Conservation (phyloP, 2,888 invertebrate species). For the Lordiphosa andalusiaca region DNA sequence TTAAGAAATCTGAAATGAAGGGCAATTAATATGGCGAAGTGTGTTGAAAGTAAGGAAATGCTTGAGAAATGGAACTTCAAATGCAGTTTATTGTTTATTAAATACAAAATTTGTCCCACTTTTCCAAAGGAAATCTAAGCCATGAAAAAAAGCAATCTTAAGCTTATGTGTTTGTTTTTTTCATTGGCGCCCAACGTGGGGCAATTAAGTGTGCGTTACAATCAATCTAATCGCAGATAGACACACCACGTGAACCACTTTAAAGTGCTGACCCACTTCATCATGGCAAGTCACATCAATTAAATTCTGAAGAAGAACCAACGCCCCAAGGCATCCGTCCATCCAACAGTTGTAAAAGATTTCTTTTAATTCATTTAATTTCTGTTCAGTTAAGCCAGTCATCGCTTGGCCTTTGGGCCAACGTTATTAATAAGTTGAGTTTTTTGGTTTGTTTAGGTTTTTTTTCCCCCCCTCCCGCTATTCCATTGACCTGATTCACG, state of each 20-base stretch:
- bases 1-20: conserved; percentile 18
- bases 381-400: conserved; percentile 32
- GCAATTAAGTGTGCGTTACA: conserved; percentile 11
- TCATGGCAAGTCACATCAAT: conserved; percentile 10
- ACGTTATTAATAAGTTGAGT: conserved; percentile 35
- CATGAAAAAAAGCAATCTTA: not conserved
- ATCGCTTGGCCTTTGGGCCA: conserved; percentile 43
- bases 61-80: too few species aligned
- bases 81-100: too few species aligned
- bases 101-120: too few species aligned
- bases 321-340: conserved; percentile 7
- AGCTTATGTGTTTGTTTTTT: conserved; percentile 3
- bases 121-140: conserved; percentile 1
- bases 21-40: conserved; percentile 18
- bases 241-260: not conserved
- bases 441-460: not conserved
- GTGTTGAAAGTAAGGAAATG: conserved; percentile 28
- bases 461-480: not conserved
- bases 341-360: conserved; percentile 14
- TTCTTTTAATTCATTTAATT: conserved; percentile 53
- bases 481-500: conserved; percentile 48
- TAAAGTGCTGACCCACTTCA: conserved; percentile 16
- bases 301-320: conserved; percentile 3
- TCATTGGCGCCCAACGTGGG: conserved; percentile 19
- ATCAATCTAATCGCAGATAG: conserved; percentile 8